phyloP scores from a whole-genome alignment of 1,140 invertebrate genomes.

The Metopolophium dirhodum region DNA sequence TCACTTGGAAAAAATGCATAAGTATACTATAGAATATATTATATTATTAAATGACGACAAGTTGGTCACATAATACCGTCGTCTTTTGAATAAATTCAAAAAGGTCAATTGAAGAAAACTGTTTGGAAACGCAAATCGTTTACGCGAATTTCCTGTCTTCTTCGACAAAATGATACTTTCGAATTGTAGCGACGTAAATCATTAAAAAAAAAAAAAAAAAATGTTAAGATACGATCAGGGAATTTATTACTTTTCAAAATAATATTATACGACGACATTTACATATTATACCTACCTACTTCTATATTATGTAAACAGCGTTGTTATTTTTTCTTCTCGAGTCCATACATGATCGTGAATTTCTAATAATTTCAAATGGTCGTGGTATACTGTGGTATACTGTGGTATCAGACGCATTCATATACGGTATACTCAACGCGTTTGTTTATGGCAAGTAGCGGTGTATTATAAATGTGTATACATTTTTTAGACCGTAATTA shows the following conservation, averaged over 20 bases:
- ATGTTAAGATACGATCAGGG: neutral
- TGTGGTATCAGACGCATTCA: neutral
- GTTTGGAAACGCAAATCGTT: neutral
- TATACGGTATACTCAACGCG: neutral
- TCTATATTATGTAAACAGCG: constrained; percentile 14
- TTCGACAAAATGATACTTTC: neutral
- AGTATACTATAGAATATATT: neutral
- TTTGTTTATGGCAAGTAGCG: neutral
- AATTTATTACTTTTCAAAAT: constrained; percentile 17
- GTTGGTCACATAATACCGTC: neutral
- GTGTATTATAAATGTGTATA: neutral
- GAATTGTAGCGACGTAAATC: neutral
- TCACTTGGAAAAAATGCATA: neutral
- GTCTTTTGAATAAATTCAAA: neutral
- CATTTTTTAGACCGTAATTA: neutral
- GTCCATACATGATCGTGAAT: neutral
- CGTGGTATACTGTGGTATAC: neutral
- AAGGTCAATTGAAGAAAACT: neutral
- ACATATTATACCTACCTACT: neutral
- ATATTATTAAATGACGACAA: neutral
- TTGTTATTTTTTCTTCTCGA: neutral
- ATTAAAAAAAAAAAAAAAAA: neutral
- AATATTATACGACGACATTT: neutral
- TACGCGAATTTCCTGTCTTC: neutral
- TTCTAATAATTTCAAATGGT: neutral